Evolutionary conservation across 2,888 invertebrate species (phyloP), one percentile per base, ranked within the genome.

Genomic region (Drosophila incognita): DNA sequence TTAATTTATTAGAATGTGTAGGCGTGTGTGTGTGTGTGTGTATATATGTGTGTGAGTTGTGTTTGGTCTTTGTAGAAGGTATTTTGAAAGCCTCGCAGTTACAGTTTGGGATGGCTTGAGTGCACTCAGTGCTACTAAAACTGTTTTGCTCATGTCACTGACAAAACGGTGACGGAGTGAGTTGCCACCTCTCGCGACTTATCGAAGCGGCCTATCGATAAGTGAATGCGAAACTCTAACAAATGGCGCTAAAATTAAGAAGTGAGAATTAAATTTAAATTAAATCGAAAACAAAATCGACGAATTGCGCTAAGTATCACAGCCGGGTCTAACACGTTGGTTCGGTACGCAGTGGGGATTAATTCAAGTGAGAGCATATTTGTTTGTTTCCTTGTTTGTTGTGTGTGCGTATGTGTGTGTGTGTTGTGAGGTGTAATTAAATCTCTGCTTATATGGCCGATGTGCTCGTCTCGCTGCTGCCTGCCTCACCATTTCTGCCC

Each of bases 321-420:
- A 93, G 93, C 92, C 93, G 93, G 93, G 93, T 92, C 86, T 91
- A 92, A 90, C 87, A 92, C 87, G 83, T 83, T 90, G 92, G 91
- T 84, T 86, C 69, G 75, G 68, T 82, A 62, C 40, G 60, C 67
- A 82, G 82, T 78, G 73, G 74, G 78, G 79, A 64, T 65, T 51
- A 58, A 65, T 58, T 81, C 63, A 36, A 51, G 56, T 80, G 64
- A 62, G 60, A 49, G 67, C 33, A 38, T 68, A 38, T 69, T 24
- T 59, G 24, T 67, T 29, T 59, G 51, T 56, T 52, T 53, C 13
- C 31, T 36, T 46, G 69, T 52, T 29, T 38, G 36, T 35, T 49
- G 29, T 36, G 31, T 57, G 15, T 65, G 29, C 27, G 35, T 40
- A 51, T 51, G 54, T 65, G 24, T 29, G 31, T 48, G 29, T 66